Evolutionary conservation across 1,140 invertebrate genomes (phyloP), one percentile per base, ranked within the genome.

Genomic region (Philopotamus ludificatus): DNA sequence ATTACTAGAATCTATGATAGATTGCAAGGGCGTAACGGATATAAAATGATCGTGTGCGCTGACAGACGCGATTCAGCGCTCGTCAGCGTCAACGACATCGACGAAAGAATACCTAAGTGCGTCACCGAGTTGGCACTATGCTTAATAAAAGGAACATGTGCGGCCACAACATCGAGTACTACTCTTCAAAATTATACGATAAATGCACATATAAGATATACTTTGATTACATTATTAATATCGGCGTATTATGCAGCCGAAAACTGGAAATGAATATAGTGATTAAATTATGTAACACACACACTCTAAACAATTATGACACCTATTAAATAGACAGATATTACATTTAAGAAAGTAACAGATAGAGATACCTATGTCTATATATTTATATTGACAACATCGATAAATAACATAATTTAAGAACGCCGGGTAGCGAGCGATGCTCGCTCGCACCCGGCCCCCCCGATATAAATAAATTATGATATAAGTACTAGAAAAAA

Each of bases 271-370:
- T 2, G 50, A 53, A 58, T n/a, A n/a, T 21, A 58, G 41, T 22
- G 57, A 60, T 22, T 7, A 7, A 58, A 26, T 60, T 25, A 18
- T 47, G 18, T 28, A 47, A 47, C 57, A 60, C 57, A 60, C 57
- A 47, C 42, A 60, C 16, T 44, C 57, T 60, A 60, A 60, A 60
- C 57, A 60, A 60, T 60, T 60, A 60, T 60, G 57, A 60, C 57
- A 60, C 25, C 42, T 60, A 60, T 60, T 60, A 47, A 45, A 47
- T 26, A 60, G 57, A 60, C 44, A 60, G 42, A 60, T 60, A 60
- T 44, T 60, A 60, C 57, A 26, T 15, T 60, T 49, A 47, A 42
- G 57, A 47, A 41, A 47, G 4, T 60, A 47, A 60, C 23, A 16
- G 20, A 28, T 47, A 60, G 4, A 41, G 8, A 22, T 28, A 60